Evolutionary conservation across 2,888 invertebrate species (phyloP), one percentile per base, ranked within the genome.

Genomic region (Phalangium opilio): DNA sequence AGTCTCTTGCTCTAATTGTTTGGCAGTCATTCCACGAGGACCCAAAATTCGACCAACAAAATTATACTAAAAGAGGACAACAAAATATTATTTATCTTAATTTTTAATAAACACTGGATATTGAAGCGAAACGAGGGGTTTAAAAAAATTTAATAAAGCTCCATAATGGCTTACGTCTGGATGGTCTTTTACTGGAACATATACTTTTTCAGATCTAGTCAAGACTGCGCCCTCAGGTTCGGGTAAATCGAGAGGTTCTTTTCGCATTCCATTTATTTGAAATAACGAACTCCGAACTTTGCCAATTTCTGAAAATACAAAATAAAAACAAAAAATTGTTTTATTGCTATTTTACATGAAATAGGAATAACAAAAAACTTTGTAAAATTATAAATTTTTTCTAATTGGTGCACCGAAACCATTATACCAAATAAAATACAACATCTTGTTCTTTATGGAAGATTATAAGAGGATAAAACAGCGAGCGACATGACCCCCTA

Each of bases 11-110:
- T 98, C 98, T 69, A 98, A 73, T 75, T 98, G 96, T 73, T 98
- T 98, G 46, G 98, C 96, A 58, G 98, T 99, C 96, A 98, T 98
- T 60, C 98, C 98, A 62, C 98, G 78, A 57, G 98, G 98, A 45
- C 98, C 98, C 65, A 99, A 75, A 74, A 99, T 98, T 74, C 98
- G 79, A 64, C 98, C 98, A 63, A 99, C 98, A 72, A 99, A 99
- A 75, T 99, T 99, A 73, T 96, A 98, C 96, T 98, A 27, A 27
- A 55, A 49, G 32, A 42, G 20, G 33, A 18, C 44, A 48, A 34
- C 17, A 38, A 18, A 12, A 33, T n/a, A 12, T 12, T 14, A 34
- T 34, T n/a, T n/a, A n/a, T n/a, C n/a, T n/a, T n/a, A n/a, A n/a
- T n/a, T n/a, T n/a, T n/a, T n/a, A n/a, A n/a, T n/a, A 18, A 38